phyloP scores from a whole-genome alignment of 2,113 vertebrate species.

The Cariama cristata region DNA sequence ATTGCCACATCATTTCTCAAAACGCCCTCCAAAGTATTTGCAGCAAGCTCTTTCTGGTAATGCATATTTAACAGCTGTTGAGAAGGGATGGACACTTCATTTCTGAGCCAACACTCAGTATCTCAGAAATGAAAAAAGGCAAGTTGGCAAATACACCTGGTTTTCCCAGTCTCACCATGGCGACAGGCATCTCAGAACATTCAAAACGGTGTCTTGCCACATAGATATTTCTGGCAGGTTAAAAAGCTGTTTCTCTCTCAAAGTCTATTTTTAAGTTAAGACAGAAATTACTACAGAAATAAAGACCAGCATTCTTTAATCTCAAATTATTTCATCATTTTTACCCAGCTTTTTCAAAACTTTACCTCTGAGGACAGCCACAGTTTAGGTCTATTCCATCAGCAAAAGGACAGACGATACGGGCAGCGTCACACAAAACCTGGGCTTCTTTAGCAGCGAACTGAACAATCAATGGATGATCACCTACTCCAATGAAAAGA shows the following conservation, averaged over 20 bases:
- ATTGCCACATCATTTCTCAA: neutral
- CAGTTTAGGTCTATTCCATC: slow-evolving; percentile 97
- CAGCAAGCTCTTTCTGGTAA: neutral
- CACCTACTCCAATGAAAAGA: slow-evolving; percentile 78
- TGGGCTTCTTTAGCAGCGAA: slow-evolving; percentile 94
- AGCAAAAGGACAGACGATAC: slow-evolving; percentile 87
- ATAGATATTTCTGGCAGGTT: neutral
- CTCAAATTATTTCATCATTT: slow-evolving; percentile 14
- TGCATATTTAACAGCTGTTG: neutral
- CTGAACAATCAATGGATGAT: slow-evolving; percentile 93
- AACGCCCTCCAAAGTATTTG: neutral
- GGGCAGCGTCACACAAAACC: slow-evolving; percentile 89
- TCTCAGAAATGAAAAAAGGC: neutral
- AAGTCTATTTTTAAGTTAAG: neutral
- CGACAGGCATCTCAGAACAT: neutral
- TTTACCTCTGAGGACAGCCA: slow-evolving; percentile 96
- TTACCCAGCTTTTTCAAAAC: slow-evolving; percentile 35
- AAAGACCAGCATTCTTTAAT: neutral
- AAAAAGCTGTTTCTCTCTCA: neutral
- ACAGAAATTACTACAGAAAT: neutral
- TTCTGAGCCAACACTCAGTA: neutral
- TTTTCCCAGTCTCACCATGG: neutral
- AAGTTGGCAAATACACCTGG: neutral
- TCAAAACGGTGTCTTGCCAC: neutral
- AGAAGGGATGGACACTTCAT: neutral